phyloP scores from a whole-genome alignment of 2,113 vertebrate genomes.

The Microtus oregoni region DNA sequence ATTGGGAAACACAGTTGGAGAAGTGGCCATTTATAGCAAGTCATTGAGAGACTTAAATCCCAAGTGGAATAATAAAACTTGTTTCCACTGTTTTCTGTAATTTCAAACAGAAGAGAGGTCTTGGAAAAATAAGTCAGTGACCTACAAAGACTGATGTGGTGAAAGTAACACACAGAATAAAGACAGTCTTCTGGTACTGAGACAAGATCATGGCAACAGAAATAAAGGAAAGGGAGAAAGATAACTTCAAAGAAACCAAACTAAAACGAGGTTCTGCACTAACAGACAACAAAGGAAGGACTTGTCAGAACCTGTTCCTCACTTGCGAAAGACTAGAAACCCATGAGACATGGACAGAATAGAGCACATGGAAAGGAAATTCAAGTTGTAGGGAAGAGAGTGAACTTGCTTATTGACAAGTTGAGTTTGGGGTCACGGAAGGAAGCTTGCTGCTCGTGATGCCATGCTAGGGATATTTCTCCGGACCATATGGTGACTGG shows the following conservation, averaged over 20 bases:
- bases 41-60: slow-evolving; percentile 3
- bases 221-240: background rate
- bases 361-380: background rate
- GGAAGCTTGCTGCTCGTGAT: background rate
- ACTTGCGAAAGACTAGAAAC: background rate
- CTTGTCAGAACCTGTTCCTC: background rate
- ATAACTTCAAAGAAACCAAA: background rate
- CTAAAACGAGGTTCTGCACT: background rate
- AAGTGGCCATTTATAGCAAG: background rate
- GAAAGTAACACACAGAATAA: slow-evolving; percentile 17
- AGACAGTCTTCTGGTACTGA: background rate
- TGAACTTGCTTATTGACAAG: background rate
- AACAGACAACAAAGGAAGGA: background rate
- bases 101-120: background rate
- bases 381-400: background rate
- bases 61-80: background rate
- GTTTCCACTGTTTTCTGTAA: background rate
- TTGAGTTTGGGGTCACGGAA: background rate
- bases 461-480: background rate
- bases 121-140: background rate
- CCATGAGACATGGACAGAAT: background rate
- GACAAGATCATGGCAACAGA: background rate
- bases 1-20: background rate
- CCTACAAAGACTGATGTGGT: background rate
- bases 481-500: background rate